These are phyloP conservation scores for Meteorus sp. DNA, from an alignment of 1,140 invertebrate species.

Conservation along the genomic window DNA sequence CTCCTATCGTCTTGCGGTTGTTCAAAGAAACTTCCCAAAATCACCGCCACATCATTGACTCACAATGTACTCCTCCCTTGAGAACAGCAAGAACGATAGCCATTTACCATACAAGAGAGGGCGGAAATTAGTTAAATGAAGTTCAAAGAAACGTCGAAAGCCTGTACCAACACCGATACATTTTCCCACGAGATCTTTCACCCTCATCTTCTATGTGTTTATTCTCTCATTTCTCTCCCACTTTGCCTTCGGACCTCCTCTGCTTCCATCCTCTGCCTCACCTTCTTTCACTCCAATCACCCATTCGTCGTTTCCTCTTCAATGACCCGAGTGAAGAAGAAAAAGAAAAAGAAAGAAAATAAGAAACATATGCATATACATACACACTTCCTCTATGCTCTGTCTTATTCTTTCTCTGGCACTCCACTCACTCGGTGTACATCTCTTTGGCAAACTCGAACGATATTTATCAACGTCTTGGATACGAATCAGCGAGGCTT, in stretches of 20 bases:
- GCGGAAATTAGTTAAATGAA: too few species aligned
- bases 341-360: constrained; percentile 9
- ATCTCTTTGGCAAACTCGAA: constrained; percentile 30
- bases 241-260: not conserved
- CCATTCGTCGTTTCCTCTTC: constrained; percentile 25
- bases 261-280: too few species aligned
- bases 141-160: not conserved
- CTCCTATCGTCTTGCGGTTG: too few species aligned
- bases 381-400: not conserved
- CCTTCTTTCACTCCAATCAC: not conserved
- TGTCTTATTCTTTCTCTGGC: not conserved
- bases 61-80: too few species aligned
- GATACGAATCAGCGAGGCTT: constrained; percentile 58
- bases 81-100: too few species aligned
- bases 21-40: too few species aligned
- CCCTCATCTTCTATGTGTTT: constrained; percentile 1
- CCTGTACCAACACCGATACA: too few species aligned
- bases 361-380: not conserved
- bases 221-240: not conserved
- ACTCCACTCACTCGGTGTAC: not conserved
- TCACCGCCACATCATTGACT: too few species aligned
- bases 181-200: constrained; percentile 28
- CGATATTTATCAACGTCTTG: constrained; percentile 59
- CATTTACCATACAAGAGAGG: too few species aligned
- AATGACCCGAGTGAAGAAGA: constrained; percentile 17